Evolutionary conservation across 2,888 invertebrate genomes (phyloP).

Genomic region (Trachelus troglodyta): DNA sequence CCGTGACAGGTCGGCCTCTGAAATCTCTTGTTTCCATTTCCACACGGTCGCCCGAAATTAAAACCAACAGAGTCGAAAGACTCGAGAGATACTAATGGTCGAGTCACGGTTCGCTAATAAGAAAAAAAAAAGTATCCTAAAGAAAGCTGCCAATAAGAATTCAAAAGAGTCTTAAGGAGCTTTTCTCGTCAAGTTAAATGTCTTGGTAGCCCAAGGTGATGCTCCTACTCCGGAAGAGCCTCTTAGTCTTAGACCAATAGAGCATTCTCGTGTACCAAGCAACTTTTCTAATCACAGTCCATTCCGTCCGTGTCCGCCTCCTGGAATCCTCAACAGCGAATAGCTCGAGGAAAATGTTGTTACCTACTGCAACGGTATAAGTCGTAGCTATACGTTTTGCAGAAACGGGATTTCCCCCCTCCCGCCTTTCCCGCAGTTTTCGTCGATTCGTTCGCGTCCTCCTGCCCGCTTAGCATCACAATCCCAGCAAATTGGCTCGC

Average conservation of each 20-base stretch:
- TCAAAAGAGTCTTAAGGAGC: neutral
- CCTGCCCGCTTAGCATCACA: conserved; percentile 53
- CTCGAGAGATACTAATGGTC: neutral
- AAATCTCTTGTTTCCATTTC: neutral
- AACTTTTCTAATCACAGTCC: neutral
- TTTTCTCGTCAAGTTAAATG: neutral
- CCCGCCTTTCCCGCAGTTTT: neutral
- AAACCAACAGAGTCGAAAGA: neutral
- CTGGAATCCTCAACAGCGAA: neutral
- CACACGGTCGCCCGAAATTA: neutral
- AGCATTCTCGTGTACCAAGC: neutral
- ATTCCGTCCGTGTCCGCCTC: neutral
- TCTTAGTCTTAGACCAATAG: neutral
- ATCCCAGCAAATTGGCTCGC: conserved; percentile 56
- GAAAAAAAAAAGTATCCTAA: too few species aligned
- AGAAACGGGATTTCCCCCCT: neutral
- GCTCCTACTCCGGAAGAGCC: neutral
- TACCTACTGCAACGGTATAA: neutral
- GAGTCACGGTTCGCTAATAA: neutral
- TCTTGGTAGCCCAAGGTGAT: neutral
- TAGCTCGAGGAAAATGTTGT: neutral
- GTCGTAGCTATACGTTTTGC: neutral
- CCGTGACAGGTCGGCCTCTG: neutral
- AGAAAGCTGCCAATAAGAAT: neutral
- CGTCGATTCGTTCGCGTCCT: neutral